A percentile compares a stretch with the other conserved stretches of the same genome.
phyloP scores from a whole-genome alignment of 2,797 vertebrate genomes.

The Gallinago nigripennis region DNA sequence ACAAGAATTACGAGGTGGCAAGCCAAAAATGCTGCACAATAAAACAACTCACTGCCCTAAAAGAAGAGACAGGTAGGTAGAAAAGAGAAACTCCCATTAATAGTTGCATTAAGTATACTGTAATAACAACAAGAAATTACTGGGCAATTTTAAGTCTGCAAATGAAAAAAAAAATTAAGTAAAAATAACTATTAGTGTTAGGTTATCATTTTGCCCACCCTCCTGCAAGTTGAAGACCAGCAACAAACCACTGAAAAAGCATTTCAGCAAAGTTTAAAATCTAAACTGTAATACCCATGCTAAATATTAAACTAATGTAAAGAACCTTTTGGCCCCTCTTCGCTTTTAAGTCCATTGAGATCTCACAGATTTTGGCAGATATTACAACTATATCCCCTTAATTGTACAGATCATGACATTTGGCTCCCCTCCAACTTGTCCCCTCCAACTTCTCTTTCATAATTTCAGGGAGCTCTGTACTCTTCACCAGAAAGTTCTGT shows the following conservation, averaged over 20 bases:
- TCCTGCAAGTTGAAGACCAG: not conserved
- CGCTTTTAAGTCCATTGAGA: not conserved
- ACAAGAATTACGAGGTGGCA: not conserved
- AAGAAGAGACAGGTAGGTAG: not conserved
- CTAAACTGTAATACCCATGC: not conserved
- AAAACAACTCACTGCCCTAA: not conserved
- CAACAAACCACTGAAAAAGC: not conserved
- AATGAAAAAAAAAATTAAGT: not conserved
- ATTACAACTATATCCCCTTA: not conserved
- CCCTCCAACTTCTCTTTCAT: not conserved
- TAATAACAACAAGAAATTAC: not conserved
- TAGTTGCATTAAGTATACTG: not conserved
- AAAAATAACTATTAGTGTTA: not conserved
- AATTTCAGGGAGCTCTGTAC: not conserved
- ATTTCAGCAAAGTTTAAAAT: not conserved
- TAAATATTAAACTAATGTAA: not conserved
- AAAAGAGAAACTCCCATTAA: not conserved
- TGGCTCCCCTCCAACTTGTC: not conserved
- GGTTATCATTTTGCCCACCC: not conserved
- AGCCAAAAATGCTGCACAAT: not conserved
- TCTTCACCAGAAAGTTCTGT: not conserved
- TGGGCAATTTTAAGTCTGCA: not conserved
- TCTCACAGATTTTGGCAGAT: not conserved
- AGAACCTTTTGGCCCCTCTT: not conserved
- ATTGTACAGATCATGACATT: not conserved